A percentile compares a stretch with the other conserved stretches of the same genome.
phyloP scores from a whole-genome alignment of 2,113 vertebrate species.

The Epinephelus lanceolatus region DNA sequence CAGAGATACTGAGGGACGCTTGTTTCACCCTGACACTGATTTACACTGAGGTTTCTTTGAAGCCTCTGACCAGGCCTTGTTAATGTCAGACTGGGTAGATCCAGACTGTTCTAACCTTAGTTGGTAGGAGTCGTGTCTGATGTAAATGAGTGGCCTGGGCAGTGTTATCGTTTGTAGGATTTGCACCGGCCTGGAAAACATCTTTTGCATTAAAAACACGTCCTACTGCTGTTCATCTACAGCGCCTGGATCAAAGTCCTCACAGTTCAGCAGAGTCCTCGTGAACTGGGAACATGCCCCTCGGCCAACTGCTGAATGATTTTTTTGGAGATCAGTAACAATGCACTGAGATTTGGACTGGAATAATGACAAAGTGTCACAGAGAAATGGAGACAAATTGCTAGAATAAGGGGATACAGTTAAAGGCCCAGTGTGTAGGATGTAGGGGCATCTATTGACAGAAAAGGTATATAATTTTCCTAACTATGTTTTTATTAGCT shows the following conservation, averaged over 20 bases:
- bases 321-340: slow-evolving; percentile 5
- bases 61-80: slow-evolving; percentile 36
- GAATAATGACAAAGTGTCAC: slow-evolving; percentile 6
- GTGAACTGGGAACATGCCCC: slow-evolving; percentile 30
- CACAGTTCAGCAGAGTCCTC: slow-evolving; percentile 2
- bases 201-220: slow-evolving; percentile 57
- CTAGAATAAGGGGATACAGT: not conserved
- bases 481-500: too few species aligned
- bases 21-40: slow-evolving; percentile 10
- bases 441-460: too few species aligned
- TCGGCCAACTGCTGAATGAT: slow-evolving; percentile 13
- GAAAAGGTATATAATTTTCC: too few species aligned
- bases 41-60: slow-evolving; percentile 18
- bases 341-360: not conserved
- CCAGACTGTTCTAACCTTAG: slow-evolving; percentile 18
- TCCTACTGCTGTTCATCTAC: slow-evolving; percentile 44
- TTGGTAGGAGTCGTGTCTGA: slow-evolving; percentile 3
- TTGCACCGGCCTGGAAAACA: slow-evolving; percentile 51
- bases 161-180: slow-evolving; percentile 69
- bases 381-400: not conserved
- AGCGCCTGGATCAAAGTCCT: slow-evolving; percentile 49
- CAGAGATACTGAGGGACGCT: slow-evolving; percentile 15
- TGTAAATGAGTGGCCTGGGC: slow-evolving; percentile 62
- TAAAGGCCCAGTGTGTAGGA: too few species aligned
- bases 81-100: slow-evolving; percentile 52